These are phyloP conservation scores for Microctonus brassicae DNA, from an alignment of 2,888 invertebrate genomes.

Conservation along the genomic window DNA sequence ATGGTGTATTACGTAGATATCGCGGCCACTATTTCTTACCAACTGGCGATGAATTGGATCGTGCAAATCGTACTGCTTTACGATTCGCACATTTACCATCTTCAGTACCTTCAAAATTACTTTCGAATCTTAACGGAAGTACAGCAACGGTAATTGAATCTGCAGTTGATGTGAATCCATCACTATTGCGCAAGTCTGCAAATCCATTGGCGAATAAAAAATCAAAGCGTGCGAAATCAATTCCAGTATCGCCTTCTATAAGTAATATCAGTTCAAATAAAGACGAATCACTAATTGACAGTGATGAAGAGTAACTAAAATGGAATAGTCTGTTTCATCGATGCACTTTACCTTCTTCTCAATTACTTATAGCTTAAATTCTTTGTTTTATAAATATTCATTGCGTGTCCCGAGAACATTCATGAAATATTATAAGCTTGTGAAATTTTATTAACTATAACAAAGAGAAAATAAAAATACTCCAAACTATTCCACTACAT, in stretches of 20 bases:
- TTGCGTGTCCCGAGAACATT: background rate
- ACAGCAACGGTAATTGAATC: conserved; percentile 29
- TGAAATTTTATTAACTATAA: background rate
- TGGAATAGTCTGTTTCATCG: background rate
- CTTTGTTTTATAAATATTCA: background rate
- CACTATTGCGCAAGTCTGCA: conserved; percentile 23
- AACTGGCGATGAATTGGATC: conserved; percentile 54
- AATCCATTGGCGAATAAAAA: conserved; percentile 33
- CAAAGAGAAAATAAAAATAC: background rate
- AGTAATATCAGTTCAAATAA: conserved; percentile 44
- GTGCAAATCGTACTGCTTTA: conserved; percentile 56
- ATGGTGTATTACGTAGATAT: conserved; percentile 56
- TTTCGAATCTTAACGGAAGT: conserved; percentile 40
- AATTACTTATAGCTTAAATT: background rate
- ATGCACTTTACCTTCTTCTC: background rate
- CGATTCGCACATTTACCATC: conserved; percentile 58
- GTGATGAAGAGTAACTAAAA: conserved; percentile 43
- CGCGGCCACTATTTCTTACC: conserved; percentile 61
- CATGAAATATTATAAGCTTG: background rate
- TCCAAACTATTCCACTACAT: background rate
- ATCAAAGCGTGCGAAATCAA: conserved; percentile 44
- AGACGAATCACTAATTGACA: conserved; percentile 38
- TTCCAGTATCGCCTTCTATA: conserved; percentile 44
- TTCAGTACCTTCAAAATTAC: conserved; percentile 43
- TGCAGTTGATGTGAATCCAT: conserved; percentile 18